Base-by-base conservation (phyloP, 2,113 vertebrate genomes). In the Columba livia region DNA sequence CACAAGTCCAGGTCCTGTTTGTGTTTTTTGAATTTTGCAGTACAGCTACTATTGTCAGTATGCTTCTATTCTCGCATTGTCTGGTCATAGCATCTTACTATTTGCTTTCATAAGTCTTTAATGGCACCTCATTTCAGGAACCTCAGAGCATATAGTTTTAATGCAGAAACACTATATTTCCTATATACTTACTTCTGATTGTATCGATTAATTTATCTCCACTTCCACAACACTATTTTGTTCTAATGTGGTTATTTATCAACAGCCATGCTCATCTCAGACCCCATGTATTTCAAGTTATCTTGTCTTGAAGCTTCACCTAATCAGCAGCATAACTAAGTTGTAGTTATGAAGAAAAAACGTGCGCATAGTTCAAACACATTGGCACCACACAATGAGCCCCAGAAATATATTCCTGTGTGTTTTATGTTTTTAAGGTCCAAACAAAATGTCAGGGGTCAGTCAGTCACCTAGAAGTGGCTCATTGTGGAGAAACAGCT, bases 201-300 rank as follows among this genome's bases (percentile, higher is more conserved):
- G 23, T 44, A 90, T 18, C 53, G 47, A 92, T 83, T 88, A 34
- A 92, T 48, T 93, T 91, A 58, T 83, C 94, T 95, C 80, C 32
- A 96, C 42, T 95, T 96, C 42, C 80, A 77, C 31, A 91, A 90
- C 82, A 74, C 5, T 72, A 31, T 83, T 97, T 93, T 88, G 32
- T 51, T 53, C 21, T 81, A 36, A 75, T 23, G 31, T 6, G 9
- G n/a, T 64, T 84, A 62, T 64, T 80, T 84, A 69, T 65, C 29
- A 51, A 10, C 9, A 85, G 24, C 32, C 54, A 28, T n/a, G 13
- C 9, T 60, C 8, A 42, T 48, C 48, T 69, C 28, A 72, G 54
- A 44, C 20, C 5, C 3, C 1, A 12, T 58, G 29, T 65, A 56
- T 34, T 85, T 78, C 61, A 78, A 20, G 26, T 44, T 69, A 60